Evolutionary conservation across 2,888 invertebrate genomes (phyloP), one percentile per base, ranked within the genome.

Genomic region (Parelbella ahira): DNA sequence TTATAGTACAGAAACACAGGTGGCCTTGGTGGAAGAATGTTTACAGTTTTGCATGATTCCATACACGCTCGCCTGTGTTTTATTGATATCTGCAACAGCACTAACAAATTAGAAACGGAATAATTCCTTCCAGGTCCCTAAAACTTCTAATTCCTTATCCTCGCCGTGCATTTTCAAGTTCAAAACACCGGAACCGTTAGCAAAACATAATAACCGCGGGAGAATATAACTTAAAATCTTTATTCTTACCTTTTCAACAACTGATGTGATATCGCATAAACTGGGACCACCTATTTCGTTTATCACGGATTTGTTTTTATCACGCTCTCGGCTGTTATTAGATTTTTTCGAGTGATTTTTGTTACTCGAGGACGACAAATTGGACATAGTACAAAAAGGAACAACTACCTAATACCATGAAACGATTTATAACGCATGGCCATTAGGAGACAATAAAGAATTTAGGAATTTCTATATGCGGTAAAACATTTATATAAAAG

Each of bases 251-350:
- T 84, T 88, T 50, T 87, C 88, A 30, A 60, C 69, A 18, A 83
- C 67, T 4, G 87, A 86, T 5, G 88, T 83, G 12, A 83, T 86
- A 53, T 87, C 88, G 51, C 86, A 84, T 51, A 87, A 84, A 53
- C 86, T 88, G 38, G 87, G 83, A 11, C 86, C 86, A 2, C 86
- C 88, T 10, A 87, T 86, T 56, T 88, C 88, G 1, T 86, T 83
- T 7, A 79, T 68, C 13, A 77, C 63, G 2, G 79, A 64, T 48
- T 79, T 84, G 50, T 73, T 81, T 73, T 74, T 80, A 53, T 87
- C 87, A 37, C 86, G 77, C 36, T 86, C 82, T 45, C 83, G 73
- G 43, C 60, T 69, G 51, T 63, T 75, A 48, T 67, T 78, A 19
- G 62, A 51, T 57, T 81, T 82, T 60, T 80, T 78, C 8, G 71